A percentile compares a stretch with the other conserved stretches of the same genome.
Evolutionary conservation across 2,797 vertebrate species (phyloP).

Genomic region (Diplodus sargus): DNA sequence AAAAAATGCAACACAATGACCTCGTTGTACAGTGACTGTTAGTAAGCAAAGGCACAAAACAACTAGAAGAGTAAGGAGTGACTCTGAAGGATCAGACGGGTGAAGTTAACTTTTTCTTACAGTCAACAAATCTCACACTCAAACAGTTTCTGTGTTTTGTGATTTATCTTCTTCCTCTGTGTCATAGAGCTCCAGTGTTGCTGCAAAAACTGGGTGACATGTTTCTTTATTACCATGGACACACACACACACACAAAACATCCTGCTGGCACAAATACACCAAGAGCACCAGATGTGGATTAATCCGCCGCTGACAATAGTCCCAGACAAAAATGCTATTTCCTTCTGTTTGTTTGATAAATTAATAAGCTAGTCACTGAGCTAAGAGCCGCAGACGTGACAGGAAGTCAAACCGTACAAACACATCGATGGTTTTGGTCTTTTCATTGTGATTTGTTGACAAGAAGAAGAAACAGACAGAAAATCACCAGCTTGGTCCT

Average conservation of each 20-base stretch:
- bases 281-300: too few species aligned
- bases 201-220: too few species aligned
- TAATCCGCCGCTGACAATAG: background rate
- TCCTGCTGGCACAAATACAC: background rate
- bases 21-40: background rate
- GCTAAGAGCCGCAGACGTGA: background rate
- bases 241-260: background rate
- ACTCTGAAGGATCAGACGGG: too few species aligned
- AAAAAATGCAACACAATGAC: background rate
- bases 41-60: background rate
- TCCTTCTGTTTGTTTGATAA: too few species aligned
- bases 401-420: background rate
- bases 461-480: background rate
- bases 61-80: background rate
- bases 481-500: background rate
- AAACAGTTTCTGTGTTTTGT: too few species aligned
- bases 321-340: background rate
- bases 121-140: background rate
- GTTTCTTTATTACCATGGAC: too few species aligned
- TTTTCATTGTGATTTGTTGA: background rate
- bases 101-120: background rate
- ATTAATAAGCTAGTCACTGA: background rate
- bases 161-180: too few species aligned
- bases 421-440: background rate
- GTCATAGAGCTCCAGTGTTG: too few species aligned